Base-by-base conservation (phyloP, 2,797 vertebrate species). In the Chloroceryle amazona region DNA sequence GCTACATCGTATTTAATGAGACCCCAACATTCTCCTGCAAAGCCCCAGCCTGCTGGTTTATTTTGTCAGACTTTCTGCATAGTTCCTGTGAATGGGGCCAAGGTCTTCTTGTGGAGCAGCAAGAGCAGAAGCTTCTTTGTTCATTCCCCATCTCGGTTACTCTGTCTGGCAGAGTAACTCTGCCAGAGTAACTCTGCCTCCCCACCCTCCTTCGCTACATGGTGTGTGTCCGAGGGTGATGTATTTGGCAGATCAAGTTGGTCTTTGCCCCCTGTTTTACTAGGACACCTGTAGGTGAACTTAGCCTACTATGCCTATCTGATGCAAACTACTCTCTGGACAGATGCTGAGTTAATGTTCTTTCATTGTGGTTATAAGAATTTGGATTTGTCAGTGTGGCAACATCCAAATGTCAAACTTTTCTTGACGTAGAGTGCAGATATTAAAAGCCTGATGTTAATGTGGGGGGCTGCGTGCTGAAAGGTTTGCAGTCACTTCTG, bases 251-350 rank as follows among this genome's bases (percentile, higher is more conserved):
- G 83, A 79, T 89, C 55, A 81, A 91, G 71, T 42, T 95, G 74
- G 46, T 68, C 46, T 89, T 90, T 86, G 54, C 71, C 44, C 89
- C 83, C 73, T 92, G 62, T 89, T 95, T 95, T 66, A 17, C 17
- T 80, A 28, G 90, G 49, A 61, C 58, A 81, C 42, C 58, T 96
- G 73, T 89, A 94, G 83, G 84, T 88, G 94, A 96, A 91, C 89
- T 73, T 84, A 92, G 46, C 81, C 68, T 91, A 18, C 29, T 55
- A 61, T 67, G 70, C 71, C 60, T 86, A 0, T 37, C 72, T 91
- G 42, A 26, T 81, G 28, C 37, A 92, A 23, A 42, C 61, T 74
- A 1, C 58, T 73, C 82, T 91, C 70, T 55, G 33, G n/a, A 70
- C 35, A 67, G 54, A 91, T 4, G 18, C 62, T 18, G 58, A 63